phyloP scores from a whole-genome alignment of 2,113 vertebrate species.

The Panurus biarmicus region DNA sequence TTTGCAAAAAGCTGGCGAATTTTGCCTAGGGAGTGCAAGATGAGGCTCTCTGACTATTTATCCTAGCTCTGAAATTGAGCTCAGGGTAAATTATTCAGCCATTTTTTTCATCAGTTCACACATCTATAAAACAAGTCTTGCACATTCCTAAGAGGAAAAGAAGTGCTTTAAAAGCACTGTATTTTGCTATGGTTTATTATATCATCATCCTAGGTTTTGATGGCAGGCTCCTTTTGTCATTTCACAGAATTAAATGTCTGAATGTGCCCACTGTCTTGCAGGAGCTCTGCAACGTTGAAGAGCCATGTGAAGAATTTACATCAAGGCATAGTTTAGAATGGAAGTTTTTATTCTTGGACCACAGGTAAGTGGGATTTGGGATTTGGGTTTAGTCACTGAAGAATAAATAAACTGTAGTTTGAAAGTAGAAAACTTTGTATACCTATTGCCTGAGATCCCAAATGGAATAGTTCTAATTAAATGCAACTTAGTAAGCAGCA shows the following conservation, averaged over 20 bases:
- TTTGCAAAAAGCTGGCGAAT: not conserved
- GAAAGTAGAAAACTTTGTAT: not conserved
- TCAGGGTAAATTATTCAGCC: not conserved
- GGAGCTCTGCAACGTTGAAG: slow-evolving; percentile 78
- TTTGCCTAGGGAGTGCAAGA: not conserved
- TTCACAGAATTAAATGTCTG: not conserved
- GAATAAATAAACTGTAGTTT: not conserved
- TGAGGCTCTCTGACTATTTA: not conserved
- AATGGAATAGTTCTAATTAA: not conserved
- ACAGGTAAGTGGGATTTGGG: slow-evolving; percentile 85
- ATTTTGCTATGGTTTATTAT: not conserved
- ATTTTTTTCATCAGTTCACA: not conserved
- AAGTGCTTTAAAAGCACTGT: not conserved
- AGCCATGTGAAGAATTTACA: slow-evolving; percentile 77
- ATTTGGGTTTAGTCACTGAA: not conserved
- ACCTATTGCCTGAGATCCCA: not conserved
- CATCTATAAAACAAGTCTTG: not conserved
- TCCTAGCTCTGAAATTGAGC: not conserved
- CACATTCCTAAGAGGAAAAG: not conserved
- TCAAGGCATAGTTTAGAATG: slow-evolving; percentile 83
- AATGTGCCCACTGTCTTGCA: slow-evolving; percentile 46
- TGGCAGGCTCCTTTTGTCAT: not conserved
- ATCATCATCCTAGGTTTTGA: not conserved
- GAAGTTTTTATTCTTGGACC: slow-evolving; percentile 80
- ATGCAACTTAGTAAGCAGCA: not conserved